Evolutionary conservation across 2,113 vertebrate genomes (phyloP), one percentile per base, ranked within the genome.

Genomic region (Odocoileus hemionus): DNA sequence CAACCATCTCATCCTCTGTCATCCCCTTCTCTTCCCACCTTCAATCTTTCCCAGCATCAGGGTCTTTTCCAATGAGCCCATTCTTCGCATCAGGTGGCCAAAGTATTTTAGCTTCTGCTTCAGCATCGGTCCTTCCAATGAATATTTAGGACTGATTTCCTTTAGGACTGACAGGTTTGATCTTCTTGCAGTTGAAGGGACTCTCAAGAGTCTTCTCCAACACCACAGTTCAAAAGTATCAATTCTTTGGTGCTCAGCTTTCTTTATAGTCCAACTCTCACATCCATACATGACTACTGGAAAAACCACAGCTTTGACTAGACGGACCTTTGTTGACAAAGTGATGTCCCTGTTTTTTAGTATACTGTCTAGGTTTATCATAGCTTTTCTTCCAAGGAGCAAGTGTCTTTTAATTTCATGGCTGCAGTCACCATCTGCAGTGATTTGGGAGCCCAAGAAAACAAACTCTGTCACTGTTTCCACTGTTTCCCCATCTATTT

Each of bases 111-210:
- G 64, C 8, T 70, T 36, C 64, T 5, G 9, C 64, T 70, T 70
- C n/a, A 70, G 9, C 33, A 70, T 70, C 1, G 0, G 8, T 36
- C 64, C 64, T 70, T 21, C n/a, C 1, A 70, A 21, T 36, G 17
- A 70, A 4, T 11, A 70, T 21, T 36, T 36, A 70, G n/a, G 64
- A 70, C 10, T 36, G 2, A 67, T 36, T 21, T 36, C 64, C n/a
- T 70, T 36, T 70, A n/a, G 9, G n/a, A 67, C 8, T 21, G 17
- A 21, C 64, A 21, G 17, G 4, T 67, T 67, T 21, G 8, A 36
- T 70, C 64, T 36, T 11, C 64, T 70, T 36, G 17, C n/a, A 70
- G n/a, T 70, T n/a, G 0, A 70, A 70, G 8, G 64, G 33, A 21
- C 64, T 36, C 64, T 70, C 17, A 21, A 36, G 64, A 70, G 64